Conservation (phyloP, 35 echinoderm and acorn worm species). For the Hemicentrotus pulcherrimus region DNA sequence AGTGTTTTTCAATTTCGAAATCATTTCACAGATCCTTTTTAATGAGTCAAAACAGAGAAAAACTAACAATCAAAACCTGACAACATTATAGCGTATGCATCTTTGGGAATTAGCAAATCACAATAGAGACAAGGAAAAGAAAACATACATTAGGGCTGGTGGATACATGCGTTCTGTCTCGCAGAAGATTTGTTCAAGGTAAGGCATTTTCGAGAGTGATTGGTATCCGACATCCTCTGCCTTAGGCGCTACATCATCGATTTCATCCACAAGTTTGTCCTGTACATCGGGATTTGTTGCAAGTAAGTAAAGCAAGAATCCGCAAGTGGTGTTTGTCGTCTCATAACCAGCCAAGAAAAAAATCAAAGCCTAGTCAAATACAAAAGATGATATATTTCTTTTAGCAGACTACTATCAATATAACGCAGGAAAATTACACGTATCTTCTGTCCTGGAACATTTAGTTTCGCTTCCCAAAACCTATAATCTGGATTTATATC, state of each 20-base stretch:
- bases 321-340: neutral
- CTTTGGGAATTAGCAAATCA: too few species aligned
- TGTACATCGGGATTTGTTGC: neutral
- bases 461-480: too few species aligned
- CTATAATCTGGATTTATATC: too few species aligned
- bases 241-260: neutral
- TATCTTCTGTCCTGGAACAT: too few species aligned
- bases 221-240: neutral
- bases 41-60: too few species aligned
- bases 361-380: neutral
- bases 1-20: too few species aligned
- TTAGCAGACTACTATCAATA: too few species aligned
- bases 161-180: neutral
- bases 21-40: too few species aligned
- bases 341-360: constrained; percentile 2
- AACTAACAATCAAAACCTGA: too few species aligned
- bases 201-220: neutral
- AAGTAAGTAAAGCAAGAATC: neutral
- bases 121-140: too few species aligned
- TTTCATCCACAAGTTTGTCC: neutral
- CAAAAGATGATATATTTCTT: neutral
- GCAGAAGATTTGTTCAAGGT: neutral
- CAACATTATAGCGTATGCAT: too few species aligned
- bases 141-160: neutral
- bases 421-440: too few species aligned